Conservation (phyloP, 2,113 vertebrate genomes). For the Lagenorhynchus albirostris region DNA sequence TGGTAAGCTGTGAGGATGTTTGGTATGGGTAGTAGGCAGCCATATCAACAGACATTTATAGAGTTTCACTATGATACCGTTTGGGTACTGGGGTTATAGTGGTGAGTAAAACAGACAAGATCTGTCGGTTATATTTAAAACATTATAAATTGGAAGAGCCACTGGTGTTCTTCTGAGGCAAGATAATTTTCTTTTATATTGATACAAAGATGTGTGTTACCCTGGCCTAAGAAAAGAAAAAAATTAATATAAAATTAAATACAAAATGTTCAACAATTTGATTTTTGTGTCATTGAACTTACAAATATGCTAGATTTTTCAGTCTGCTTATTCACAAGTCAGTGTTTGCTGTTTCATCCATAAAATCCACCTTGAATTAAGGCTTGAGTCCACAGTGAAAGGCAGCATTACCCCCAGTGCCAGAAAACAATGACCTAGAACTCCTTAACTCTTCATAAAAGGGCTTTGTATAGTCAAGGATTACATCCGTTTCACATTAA, state of each 20-base stretch:
- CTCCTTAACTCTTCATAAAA: slow-evolving; percentile 31
- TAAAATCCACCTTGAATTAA: slow-evolving; percentile 38
- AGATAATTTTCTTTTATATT: slow-evolving; percentile 22
- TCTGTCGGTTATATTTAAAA: neutral
- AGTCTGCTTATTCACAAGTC: neutral
- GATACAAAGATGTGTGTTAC: slow-evolving; percentile 2
- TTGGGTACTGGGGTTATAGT: neutral
- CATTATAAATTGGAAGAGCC: neutral
- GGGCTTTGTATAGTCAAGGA: slow-evolving; percentile 4
- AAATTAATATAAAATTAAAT: neutral
- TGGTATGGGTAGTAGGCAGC: neutral
- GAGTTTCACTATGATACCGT: neutral
- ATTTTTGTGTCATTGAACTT: slow-evolving; percentile 2
- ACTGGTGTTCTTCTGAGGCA: neutral
- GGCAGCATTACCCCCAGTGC: neutral
- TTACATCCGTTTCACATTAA: slow-evolving; percentile 22
- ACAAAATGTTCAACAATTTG: slow-evolving; percentile 12
- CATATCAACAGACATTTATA: neutral
- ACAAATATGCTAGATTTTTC: slow-evolving; percentile 6
- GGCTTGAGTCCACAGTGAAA: neutral
- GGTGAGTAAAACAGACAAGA: neutral
- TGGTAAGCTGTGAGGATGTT: neutral
- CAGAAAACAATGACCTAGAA: slow-evolving; percentile 44
- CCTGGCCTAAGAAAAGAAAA: neutral
- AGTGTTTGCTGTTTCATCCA: slow-evolving; percentile 11